Evolutionary conservation across 1,140 invertebrate genomes (phyloP).

Genomic region (Brachionus manjavacas): DNA sequence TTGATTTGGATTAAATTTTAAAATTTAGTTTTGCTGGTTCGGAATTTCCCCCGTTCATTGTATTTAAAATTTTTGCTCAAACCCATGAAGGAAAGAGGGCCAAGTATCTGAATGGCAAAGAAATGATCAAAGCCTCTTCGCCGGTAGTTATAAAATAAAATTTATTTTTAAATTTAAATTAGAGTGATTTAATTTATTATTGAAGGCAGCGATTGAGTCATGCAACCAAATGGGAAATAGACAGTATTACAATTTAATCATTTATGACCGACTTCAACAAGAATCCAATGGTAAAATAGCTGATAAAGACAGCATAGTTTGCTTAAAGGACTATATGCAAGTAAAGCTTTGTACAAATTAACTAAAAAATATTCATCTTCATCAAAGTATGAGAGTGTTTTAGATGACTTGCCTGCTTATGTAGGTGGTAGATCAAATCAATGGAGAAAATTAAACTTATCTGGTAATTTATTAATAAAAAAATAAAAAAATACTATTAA

Average conservation of each 20-base stretch:
- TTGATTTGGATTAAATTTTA: background rate
- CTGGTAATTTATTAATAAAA: background rate
- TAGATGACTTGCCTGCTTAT: slow-evolving; percentile 34
- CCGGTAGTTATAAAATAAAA: slow-evolving; percentile 46
- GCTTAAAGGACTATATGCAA: slow-evolving; percentile 58
- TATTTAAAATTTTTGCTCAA: slow-evolving; percentile 55
- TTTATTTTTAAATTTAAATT: too few species aligned
- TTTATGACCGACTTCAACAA: slow-evolving; percentile 52
- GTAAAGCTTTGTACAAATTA: slow-evolving; percentile 44
- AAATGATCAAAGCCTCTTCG: slow-evolving; percentile 52
- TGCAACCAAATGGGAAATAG: slow-evolving; percentile 55
- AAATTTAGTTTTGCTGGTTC: slow-evolving; percentile 53
- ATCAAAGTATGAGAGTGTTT: slow-evolving; percentile 11
- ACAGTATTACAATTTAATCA: slow-evolving; percentile 53
- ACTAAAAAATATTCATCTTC: background rate
- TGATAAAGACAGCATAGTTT: slow-evolving; percentile 55
- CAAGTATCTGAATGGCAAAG: slow-evolving; percentile 55
- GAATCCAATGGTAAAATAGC: slow-evolving; percentile 48
- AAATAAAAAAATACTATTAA: background rate
- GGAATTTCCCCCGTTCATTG: slow-evolving; percentile 57
- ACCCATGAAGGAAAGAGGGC: slow-evolving; percentile 49
- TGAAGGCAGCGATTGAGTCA: slow-evolving; percentile 54
- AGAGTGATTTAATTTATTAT: background rate
- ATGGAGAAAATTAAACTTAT: slow-evolving; percentile 17
- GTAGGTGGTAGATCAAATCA: slow-evolving; percentile 10